These are phyloP conservation scores for Phrixothrix hirtus DNA, from an alignment of 2,888 invertebrate species.

Conservation along the genomic window DNA sequence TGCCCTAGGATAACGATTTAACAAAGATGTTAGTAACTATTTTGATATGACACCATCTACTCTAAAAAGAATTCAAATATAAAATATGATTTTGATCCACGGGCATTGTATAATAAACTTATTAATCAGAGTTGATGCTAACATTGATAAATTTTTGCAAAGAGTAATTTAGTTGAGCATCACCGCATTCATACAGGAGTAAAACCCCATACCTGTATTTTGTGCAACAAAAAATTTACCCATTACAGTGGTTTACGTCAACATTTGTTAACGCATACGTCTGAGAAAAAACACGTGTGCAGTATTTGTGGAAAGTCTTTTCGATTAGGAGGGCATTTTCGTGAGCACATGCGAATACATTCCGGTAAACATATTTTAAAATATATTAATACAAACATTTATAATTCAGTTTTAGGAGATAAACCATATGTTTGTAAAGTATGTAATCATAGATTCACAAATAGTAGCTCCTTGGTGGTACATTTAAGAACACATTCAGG, in stretches of 20 bases:
- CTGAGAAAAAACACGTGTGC: constrained; percentile 26
- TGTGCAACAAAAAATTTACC: constrained; percentile 33
- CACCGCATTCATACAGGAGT: constrained; percentile 30
- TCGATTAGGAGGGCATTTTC: constrained; percentile 22
- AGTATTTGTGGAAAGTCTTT: constrained; percentile 31
- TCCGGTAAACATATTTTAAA: constrained; percentile 23
- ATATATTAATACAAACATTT: neutral
- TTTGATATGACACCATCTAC: no score
- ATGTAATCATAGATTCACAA: constrained; percentile 36
- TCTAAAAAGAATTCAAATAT: no score
- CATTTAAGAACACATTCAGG: constrained; percentile 34
- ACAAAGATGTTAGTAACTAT: no score
- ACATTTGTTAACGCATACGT: constrained; percentile 26
- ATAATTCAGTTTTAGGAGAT: constrained; percentile 32
- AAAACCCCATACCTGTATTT: constrained; percentile 31
- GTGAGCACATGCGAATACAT: constrained; percentile 36
- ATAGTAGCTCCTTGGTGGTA: constrained; percentile 27
- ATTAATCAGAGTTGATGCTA: no score
- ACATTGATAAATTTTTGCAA: neutral
- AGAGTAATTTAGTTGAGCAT: constrained; percentile 33
- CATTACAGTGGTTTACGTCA: constrained; percentile 31
- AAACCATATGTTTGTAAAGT: constrained; percentile 39
- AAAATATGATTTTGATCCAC: no score
- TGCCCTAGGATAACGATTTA: no score
- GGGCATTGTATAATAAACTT: no score